A percentile compares a stretch with the other conserved stretches of the same genome.
Evolutionary conservation across 2,797 vertebrate genomes (phyloP).

Genomic region (Danionella dracula): DNA sequence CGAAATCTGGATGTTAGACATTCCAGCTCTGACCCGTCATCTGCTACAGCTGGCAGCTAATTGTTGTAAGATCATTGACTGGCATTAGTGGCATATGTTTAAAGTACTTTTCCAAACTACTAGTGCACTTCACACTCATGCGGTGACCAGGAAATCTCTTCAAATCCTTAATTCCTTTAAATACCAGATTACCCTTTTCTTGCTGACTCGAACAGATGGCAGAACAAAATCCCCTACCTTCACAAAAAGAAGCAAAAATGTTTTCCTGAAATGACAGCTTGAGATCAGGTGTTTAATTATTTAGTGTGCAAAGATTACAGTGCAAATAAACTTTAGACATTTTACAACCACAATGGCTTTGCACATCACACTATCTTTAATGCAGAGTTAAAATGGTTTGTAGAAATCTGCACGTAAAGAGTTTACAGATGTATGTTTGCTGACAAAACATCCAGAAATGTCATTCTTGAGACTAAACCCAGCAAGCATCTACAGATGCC

Average conservation of each 20-base stretch:
- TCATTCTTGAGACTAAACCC: too few relatives aligned
- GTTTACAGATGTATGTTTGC: too few relatives aligned
- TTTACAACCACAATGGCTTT: too few relatives aligned
- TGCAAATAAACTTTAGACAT: too few relatives aligned
- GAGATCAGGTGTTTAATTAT: neutral
- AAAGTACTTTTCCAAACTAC: neutral
- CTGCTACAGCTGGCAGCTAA: neutral
- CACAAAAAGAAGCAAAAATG: neutral
- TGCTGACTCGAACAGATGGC: neutral
- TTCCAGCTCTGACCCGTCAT: neutral
- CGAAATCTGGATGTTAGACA: neutral
- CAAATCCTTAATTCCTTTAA: conserved; percentile 34
- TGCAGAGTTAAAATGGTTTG: too few relatives aligned
- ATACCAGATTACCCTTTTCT: conserved; percentile 25
- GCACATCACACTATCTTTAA: too few relatives aligned
- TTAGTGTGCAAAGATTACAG: neutral
- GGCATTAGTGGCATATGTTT: neutral
- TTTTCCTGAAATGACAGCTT: too few relatives aligned
- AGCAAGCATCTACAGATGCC: too few relatives aligned
- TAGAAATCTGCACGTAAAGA: too few relatives aligned
- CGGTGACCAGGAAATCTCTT: conserved; percentile 28
- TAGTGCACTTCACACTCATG: neutral
- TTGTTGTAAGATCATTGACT: neutral
- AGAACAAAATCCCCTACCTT: neutral
- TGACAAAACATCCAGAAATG: too few relatives aligned